Evolutionary conservation across 2,888 invertebrate species (phyloP).

Genomic region (Hololepta plana): DNA sequence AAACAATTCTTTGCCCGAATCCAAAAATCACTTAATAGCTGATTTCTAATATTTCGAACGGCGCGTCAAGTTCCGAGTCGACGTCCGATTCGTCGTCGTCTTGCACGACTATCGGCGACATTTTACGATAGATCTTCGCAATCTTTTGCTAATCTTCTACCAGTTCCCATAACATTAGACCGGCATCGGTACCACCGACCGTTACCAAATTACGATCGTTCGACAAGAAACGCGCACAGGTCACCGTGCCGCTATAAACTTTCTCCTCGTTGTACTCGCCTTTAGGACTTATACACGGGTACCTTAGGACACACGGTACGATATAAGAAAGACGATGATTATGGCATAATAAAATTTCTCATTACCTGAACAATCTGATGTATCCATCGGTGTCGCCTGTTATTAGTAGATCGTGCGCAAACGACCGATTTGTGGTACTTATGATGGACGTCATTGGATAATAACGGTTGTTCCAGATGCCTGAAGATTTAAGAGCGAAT

Average conservation of each 20-base stretch:
- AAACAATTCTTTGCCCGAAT: too few relatives aligned
- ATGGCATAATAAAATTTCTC: constrained; percentile 1
- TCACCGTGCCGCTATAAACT: constrained; percentile 68
- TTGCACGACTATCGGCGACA: constrained; percentile 11
- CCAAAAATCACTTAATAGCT: too few relatives aligned
- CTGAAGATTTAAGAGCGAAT: too few relatives aligned
- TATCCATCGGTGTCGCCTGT: constrained; percentile 84
- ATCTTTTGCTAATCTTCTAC: constrained; percentile 50
- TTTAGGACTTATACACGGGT: constrained; percentile 71
- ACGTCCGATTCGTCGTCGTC: constrained; percentile 15
- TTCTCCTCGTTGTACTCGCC: constrained; percentile 80
- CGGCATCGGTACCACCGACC: constrained; percentile 75
- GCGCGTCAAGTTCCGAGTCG: constrained; percentile 20
- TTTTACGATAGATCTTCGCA: constrained; percentile 12
- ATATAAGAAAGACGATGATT: constrained; percentile 1
- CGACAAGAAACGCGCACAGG: constrained; percentile 64
- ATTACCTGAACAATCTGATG: constrained; percentile 65
- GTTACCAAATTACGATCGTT: constrained; percentile 74
- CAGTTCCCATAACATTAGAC: constrained; percentile 81
- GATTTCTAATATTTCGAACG: constrained; percentile 24
- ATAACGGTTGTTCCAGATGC: constrained; percentile 80
- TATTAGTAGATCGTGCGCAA: constrained; percentile 66
- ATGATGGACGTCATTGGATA: constrained; percentile 72
- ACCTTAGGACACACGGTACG: constrained; percentile 28
- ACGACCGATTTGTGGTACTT: constrained; percentile 63